These are phyloP conservation scores for Globodera rostochiensis DNA, from an alignment of 1,140 invertebrate genomes.

Conservation along the genomic window DNA sequence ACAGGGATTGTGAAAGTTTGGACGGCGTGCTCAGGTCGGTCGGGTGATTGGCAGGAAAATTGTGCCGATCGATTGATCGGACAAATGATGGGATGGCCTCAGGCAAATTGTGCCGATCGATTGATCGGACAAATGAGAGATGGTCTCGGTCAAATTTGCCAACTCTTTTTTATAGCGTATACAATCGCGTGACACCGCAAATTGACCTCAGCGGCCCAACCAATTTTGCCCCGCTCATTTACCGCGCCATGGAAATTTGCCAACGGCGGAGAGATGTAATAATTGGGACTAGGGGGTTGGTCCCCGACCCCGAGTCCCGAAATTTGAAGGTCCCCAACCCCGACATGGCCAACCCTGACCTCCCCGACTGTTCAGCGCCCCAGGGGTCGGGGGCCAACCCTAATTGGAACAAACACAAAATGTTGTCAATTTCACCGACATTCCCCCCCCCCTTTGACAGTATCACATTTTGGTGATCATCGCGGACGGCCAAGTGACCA, in stretches of 20 bases:
- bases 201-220: slow-evolving; percentile 67
- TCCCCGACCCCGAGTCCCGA: too few species aligned
- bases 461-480: slow-evolving; percentile 71
- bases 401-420: too few species aligned
- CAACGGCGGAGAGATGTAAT: slow-evolving; percentile 59
- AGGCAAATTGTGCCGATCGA: background rate
- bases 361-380: too few species aligned
- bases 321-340: too few species aligned
- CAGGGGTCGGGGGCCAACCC: too few species aligned
- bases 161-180: slow-evolving; percentile 52
- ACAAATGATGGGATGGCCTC: slow-evolving; percentile 15
- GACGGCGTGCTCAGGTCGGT: slow-evolving; percentile 66
- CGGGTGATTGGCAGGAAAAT: background rate
- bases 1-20: slow-evolving; percentile 66
- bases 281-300: background rate
- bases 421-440: too few species aligned
- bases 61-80: background rate
- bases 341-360: too few species aligned
- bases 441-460: slow-evolving; percentile 42
- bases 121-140: slow-evolving; percentile 16
- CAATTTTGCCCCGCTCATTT: slow-evolving; percentile 69
- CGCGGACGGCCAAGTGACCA: slow-evolving; percentile 70
- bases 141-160: background rate
- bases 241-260: slow-evolving; percentile 68
- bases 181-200: slow-evolving; percentile 63